Evolutionary conservation across 2,113 vertebrate genomes (phyloP), one percentile per base, ranked within the genome.

Genomic region (Psittacula cyanocephala): DNA sequence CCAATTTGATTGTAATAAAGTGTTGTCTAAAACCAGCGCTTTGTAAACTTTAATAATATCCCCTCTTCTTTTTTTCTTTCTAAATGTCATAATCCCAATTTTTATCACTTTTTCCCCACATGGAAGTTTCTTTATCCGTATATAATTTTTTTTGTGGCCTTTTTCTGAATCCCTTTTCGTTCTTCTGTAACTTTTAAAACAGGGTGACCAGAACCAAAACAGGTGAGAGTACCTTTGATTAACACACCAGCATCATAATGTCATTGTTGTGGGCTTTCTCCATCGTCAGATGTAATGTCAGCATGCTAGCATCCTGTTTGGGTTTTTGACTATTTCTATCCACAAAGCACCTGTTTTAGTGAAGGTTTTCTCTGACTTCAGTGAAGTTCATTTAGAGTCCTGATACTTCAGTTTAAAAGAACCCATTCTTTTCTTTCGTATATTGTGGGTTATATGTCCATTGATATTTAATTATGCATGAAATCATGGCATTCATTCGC

Each of bases 131-230:
- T 82, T n/a, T 7, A 4, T 77, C 75, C 41, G 31, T 10, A 4
- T 85, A 41, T 50, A 65, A 74, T 94, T 63, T 22, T 80, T 89
- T 94, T 67, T 89, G 70, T 91, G 70, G 46, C 67, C 62, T 72
- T 10, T 94, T 92, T 94, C 31, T 92, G 81, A 27, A 82, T 76
- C 46, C 13, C n/a, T 95, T 94, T n/a, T 87, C 41, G 79, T 79
- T 92, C 80, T 81, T 88, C 62, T 94, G 6, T 95, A 89, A n/a
- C 77, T 92, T 95, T 95, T 91, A 72, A 87, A 92, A 69, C 76
- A 92, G 67, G 47, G 52, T 88, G 80, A 8, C 55, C 43, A 88
- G 86, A 80, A 80, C 59, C 59, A 41, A 44, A 49, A 89, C 23
- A 89, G 83, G 27, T 76, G 92, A 88, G 47, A 81, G 57, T n/a